Evolutionary conservation across 2,888 invertebrate species (phyloP), one percentile per base, ranked within the genome.

Genomic region (Oscheius sp.): DNA sequence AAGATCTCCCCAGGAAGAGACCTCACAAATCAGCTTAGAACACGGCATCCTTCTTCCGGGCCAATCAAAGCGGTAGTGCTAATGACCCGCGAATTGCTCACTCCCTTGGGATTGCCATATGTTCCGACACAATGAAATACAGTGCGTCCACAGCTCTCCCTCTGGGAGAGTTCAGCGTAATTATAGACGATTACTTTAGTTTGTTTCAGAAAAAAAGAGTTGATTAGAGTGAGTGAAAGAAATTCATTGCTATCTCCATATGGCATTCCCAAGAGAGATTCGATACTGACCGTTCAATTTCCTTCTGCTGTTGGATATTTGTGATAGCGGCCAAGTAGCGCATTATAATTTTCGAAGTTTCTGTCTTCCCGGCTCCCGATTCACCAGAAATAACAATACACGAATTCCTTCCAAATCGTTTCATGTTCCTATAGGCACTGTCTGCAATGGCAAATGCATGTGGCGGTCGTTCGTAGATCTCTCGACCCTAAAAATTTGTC

Each of bases 341-440:
- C 96, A 98, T 96, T 79, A 98, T 96, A 86, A 96, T 96, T 90
- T 98, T 98, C 70, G 96, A 96, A 0, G 97, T 96, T 88, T 98
- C 97, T 5, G 97, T 98, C 89, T 98, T 98, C 37, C 97, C 98
- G 25, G 96, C 92, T 1, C 98, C 98, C 0, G 95, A 96, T 89
- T 98, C 97, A 89, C 89, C 90, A 73, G 90, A 89, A 52, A 98
- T 98, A 42, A 98, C 93, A 77, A 98, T 96, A 87, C 97, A 98
- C 0, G 78, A 78, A 89, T 97, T 96, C 83, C 92, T 91, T 55
- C 93, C 92, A 87, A 91, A 90, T 86, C 96, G 92, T 87, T 95
- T 92, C 90, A 98, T 92, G 71, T 93, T 92, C 87, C 93, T 91
- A 88, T 97, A 96, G 57, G 96, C 95, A 6, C 94, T 92, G 88